These are phyloP conservation scores for Pseudorectes ferrugineus DNA, from an alignment of 2,113 vertebrate species.

Conservation along the genomic window DNA sequence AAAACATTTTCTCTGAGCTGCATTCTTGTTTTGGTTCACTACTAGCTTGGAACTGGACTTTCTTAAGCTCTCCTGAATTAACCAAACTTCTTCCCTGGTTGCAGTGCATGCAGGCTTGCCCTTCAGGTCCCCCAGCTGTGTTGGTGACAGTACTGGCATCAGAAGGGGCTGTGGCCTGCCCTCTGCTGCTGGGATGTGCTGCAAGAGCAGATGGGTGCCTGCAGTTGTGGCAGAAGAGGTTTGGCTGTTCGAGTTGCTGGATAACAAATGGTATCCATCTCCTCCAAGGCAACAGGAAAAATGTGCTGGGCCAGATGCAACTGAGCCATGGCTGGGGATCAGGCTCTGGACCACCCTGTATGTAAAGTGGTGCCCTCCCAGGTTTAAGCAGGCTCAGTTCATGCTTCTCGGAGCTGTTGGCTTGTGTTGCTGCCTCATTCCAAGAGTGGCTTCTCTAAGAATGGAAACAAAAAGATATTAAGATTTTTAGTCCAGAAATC, in stretches of 20 bases:
- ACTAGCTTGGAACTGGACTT: neutral
- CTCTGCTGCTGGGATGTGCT: neutral
- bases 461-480: neutral
- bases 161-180: neutral
- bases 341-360: neutral
- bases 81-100: neutral
- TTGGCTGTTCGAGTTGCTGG: neutral
- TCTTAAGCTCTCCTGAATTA: neutral
- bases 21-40: neutral
- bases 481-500: neutral
- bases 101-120: neutral
- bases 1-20: neutral
- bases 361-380: neutral
- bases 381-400: neutral
- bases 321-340: neutral
- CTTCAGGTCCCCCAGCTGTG: neutral
- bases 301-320: neutral
- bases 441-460: neutral
- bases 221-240: neutral
- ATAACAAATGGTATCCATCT: neutral
- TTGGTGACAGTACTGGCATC: neutral
- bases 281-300: neutral
- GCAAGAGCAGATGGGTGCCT: neutral
- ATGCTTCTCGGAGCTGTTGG: neutral
- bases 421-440: neutral